Evolutionary conservation across 2,888 invertebrate species (phyloP).

Genomic region (Rhingia rostrata): DNA sequence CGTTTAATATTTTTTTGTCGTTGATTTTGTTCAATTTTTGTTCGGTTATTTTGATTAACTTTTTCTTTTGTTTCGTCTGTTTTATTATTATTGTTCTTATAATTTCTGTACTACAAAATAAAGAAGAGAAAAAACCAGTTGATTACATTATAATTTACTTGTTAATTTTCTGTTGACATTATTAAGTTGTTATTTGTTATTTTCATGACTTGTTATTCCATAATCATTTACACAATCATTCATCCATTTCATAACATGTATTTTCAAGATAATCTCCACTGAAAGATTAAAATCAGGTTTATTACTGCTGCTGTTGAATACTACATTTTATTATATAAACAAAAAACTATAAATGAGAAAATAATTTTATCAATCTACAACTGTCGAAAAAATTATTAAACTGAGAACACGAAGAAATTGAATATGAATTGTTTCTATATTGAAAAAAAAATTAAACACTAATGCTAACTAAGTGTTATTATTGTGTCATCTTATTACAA

Average conservation of each 20-base stretch:
- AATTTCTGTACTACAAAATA: conserved; percentile 16
- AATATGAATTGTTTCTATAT: conserved; percentile 52
- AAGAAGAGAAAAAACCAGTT: conserved; percentile 24
- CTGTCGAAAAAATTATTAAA: conserved; percentile 69
- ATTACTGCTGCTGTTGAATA: conserved; percentile 31
- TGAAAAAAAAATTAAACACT: conserved; percentile 26
- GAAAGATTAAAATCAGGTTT: neutral
- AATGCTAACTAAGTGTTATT: conserved; percentile 28
- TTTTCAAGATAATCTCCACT: neutral
- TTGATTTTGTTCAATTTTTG: conserved; percentile 45
- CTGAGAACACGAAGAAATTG: conserved; percentile 66
- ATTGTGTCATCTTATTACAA: conserved; percentile 65
- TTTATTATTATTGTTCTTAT: conserved; percentile 33
- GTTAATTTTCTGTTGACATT: conserved; percentile 57
- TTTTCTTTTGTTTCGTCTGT: conserved; percentile 28
- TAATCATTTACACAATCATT: conserved; percentile 34
- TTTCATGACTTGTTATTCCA: conserved; percentile 56
- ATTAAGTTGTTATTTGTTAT: conserved; percentile 69
- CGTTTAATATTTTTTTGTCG: conserved; percentile 65
- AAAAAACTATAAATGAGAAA: neutral
- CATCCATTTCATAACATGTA: conserved; percentile 6
- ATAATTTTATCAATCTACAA: conserved; percentile 13
- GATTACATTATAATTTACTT: conserved; percentile 27
- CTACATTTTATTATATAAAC: neutral
- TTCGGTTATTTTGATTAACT: conserved; percentile 19